Evolutionary conservation across 2,888 invertebrate genomes (phyloP).

Genomic region (Ormyrus pomaceus): DNA sequence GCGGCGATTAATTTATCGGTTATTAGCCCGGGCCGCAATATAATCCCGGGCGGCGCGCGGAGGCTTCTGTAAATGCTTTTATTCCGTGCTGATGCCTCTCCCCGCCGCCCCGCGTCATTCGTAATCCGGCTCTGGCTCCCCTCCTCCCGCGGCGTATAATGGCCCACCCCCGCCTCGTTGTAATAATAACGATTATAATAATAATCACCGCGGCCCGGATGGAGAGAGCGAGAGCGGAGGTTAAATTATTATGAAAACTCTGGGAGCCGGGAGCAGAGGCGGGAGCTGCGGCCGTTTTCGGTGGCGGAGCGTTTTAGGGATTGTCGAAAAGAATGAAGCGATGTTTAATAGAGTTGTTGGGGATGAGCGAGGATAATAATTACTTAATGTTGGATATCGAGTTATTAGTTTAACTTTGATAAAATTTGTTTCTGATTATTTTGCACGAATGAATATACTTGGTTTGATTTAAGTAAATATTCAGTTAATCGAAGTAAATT

Average conservation of each 20-base stretch:
- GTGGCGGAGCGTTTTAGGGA: too few relatives aligned
- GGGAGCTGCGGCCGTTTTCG: too few relatives aligned
- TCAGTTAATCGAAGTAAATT: too few relatives aligned
- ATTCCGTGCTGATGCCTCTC: slow-evolving; percentile 54
- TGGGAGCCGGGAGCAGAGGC: neutral
- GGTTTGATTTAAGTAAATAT: too few relatives aligned
- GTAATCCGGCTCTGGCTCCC: slow-evolving; percentile 47
- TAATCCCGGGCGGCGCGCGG: slow-evolving; percentile 27
- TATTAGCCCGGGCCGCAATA: slow-evolving; percentile 44
- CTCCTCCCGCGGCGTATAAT: neutral
- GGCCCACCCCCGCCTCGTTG: neutral
- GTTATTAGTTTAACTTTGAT: too few relatives aligned
- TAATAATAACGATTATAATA: slow-evolving; percentile 42
- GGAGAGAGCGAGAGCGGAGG: neutral
- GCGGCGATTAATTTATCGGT: slow-evolving; percentile 50
- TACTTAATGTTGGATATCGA: too few relatives aligned
- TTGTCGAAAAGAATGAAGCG: too few relatives aligned
- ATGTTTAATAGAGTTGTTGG: too few relatives aligned
- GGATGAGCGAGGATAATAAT: too few relatives aligned
- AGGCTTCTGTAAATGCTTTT: slow-evolving; percentile 51
- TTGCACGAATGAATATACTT: too few relatives aligned
- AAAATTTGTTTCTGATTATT: too few relatives aligned
- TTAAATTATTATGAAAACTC: slow-evolving; percentile 31
- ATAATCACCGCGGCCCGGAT: slow-evolving; percentile 10
- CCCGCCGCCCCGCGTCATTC: slow-evolving; percentile 3